Evolutionary conservation across 2,113 vertebrate genomes (phyloP), one percentile per base, ranked within the genome.

Genomic region (Erinaceus europaeus): DNA sequence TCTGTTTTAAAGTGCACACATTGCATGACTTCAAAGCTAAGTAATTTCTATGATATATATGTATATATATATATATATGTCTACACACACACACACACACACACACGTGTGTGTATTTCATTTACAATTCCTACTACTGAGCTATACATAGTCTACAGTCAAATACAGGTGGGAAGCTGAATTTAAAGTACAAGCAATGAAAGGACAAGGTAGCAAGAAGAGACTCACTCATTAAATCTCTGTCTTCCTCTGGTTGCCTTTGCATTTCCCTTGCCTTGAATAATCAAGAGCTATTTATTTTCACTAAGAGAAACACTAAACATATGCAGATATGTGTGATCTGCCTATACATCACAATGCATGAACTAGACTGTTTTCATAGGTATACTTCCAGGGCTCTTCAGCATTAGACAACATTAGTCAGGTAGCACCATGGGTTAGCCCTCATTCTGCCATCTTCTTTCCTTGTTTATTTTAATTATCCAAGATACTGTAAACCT

Each of bases 391-490:
- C 50, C 38, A 81, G 44, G n/a, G 15, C 32, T 73, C 65, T 46
- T 88, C n/a, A 40, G 61, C 27, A 14, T 42, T 12, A 44, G 62
- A 67, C 13, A 78, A 53, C 14, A 48, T 46, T 89, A 78, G 52
- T 25, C 52, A 55, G 34, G 32, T 11, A 27, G 87, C 5, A 62
- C 20, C 25, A 34, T 5, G 4, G 36, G 32, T 17, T 20, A n/a
- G 44, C n/a, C 17, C 9, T 50, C 55, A 79, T 46, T 14, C 6
- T 1, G 42, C 32, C 46, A 34, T 36, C 62, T 57, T 90, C 44
- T 40, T 55, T 67, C 36, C 36, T 29, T 61, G 20, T 40, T 86
- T 69, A 81, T 64, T 86, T 34, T 84, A 88, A 84, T 84, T 65
- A 81, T 17, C 14, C 20, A 87, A 71, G 74, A 91, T 25, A 21